A percentile compares a stretch with the other conserved stretches of the same genome.
phyloP scores from a whole-genome alignment of 1,140 invertebrate species.

The Himalopsyche phryganea region DNA sequence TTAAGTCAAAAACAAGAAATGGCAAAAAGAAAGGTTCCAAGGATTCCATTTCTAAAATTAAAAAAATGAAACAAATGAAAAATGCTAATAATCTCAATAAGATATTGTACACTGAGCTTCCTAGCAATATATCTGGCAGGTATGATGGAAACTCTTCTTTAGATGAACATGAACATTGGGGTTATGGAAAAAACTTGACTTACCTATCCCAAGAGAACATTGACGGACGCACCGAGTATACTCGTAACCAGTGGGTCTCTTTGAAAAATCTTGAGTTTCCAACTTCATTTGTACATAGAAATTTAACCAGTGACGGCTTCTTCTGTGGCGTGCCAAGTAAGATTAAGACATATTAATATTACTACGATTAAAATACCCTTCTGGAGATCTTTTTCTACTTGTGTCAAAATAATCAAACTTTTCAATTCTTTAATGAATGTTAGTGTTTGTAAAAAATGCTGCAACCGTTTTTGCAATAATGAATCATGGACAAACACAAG shows the following conservation, averaged over 20 bases:
- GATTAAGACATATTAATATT: slow-evolving; percentile 13
- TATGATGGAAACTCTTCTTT: slow-evolving; percentile 38
- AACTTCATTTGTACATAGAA: slow-evolving; percentile 43
- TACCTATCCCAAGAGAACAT: slow-evolving; percentile 49
- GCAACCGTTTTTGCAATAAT: no score
- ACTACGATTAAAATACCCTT: no score
- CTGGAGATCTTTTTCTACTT: no score
- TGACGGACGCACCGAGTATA: slow-evolving; percentile 47
- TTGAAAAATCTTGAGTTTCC: slow-evolving; percentile 48
- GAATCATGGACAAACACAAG: no score
- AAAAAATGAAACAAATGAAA: slow-evolving; percentile 47
- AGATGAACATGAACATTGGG: slow-evolving; percentile 47
- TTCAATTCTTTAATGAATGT: no score
- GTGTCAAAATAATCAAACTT: no score
- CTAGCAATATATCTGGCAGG: slow-evolving; percentile 39
- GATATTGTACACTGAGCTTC: slow-evolving; percentile 34
- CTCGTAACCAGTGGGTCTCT: slow-evolving; percentile 48
- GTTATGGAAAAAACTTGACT: slow-evolving; percentile 49
- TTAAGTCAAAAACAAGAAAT: slow-evolving; percentile 44
- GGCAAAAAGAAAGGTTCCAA: slow-evolving; percentile 42
- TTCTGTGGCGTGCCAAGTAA: slow-evolving; percentile 65
- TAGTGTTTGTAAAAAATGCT: no score
- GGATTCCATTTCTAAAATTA: slow-evolving; percentile 36
- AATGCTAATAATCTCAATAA: slow-evolving; percentile 35
- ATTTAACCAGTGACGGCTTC: slow-evolving; percentile 57